These are phyloP conservation scores for Nilaparvata lugens DNA, from an alignment of 1,140 invertebrate genomes.

Conservation along the genomic window DNA sequence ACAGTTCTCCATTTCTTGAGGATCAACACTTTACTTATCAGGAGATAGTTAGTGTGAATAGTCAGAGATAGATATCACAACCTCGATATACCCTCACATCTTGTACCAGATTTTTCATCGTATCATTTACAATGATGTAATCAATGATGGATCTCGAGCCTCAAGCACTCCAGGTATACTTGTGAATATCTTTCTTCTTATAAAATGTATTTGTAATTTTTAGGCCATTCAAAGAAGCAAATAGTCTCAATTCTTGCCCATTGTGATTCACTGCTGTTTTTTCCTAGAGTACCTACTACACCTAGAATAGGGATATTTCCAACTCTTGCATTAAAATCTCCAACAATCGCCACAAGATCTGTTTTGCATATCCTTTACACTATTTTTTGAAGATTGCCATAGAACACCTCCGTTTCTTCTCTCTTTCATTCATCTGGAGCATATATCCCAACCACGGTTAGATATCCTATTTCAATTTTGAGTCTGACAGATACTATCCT, in stretches of 20 bases:
- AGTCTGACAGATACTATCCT: too few relatives aligned
- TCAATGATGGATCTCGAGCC: background rate
- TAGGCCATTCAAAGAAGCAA: background rate
- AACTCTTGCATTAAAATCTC: background rate
- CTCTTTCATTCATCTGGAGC: background rate
- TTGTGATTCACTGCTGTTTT: background rate
- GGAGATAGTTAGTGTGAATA: too few relatives aligned
- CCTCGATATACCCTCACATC: background rate
- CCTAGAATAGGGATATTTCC: background rate
- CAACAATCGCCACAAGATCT: background rate
- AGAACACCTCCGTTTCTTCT: background rate
- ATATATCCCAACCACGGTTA: too few relatives aligned
- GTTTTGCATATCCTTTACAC: background rate
- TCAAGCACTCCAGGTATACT: background rate
- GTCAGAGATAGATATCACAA: background rate
- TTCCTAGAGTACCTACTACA: background rate
- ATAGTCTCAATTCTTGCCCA: background rate
- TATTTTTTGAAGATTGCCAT: background rate
- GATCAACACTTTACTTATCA: background rate
- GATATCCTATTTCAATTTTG: too few relatives aligned
- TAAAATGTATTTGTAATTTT: too few relatives aligned
- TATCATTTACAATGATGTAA: background rate
- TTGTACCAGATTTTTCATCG: background rate
- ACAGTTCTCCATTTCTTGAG: background rate
- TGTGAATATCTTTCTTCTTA: background rate